Conservation (phyloP, 2,113 vertebrate species). For the Syngnathoides biaculeatus region DNA sequence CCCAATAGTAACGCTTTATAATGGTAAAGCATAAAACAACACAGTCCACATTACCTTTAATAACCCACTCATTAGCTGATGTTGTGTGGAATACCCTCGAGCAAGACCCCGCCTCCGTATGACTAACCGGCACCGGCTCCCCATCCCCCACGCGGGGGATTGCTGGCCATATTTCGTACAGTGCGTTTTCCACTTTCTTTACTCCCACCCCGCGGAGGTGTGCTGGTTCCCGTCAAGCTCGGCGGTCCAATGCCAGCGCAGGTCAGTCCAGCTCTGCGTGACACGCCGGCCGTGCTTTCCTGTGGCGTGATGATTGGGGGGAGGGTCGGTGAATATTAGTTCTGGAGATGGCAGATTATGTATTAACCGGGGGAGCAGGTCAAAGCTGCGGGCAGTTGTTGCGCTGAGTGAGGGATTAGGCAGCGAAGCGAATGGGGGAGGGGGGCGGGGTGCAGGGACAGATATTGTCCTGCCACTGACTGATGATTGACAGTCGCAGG, state of each 20-base stretch:
- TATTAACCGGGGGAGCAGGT: constrained; percentile 44
- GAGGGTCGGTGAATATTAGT: constrained; percentile 32
- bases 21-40: not conserved
- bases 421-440: not conserved
- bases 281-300: constrained; percentile 39
- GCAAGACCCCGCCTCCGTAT: constrained; percentile 38
- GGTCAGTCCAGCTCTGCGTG: constrained; percentile 47
- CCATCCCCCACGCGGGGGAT: constrained; percentile 36
- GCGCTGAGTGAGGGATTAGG: constrained; percentile 51
- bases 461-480: constrained; percentile 11
- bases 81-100: constrained; percentile 26
- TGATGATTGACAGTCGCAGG: constrained; percentile 24
- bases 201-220: constrained; percentile 34
- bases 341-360: constrained; percentile 61
- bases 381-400: constrained; percentile 50
- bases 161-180: constrained; percentile 33
- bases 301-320: constrained; percentile 22
- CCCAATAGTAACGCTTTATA: not conserved
- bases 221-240: constrained; percentile 30
- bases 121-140: constrained; percentile 29
- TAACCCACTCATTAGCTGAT: constrained; percentile 11
- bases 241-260: constrained; percentile 30
- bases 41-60: not conserved
- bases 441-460: constrained; percentile 1
- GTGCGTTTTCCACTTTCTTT: constrained; percentile 33